Base-by-base conservation (phyloP, 2,888 invertebrate genomes). In the Blomia tropicalis region DNA sequence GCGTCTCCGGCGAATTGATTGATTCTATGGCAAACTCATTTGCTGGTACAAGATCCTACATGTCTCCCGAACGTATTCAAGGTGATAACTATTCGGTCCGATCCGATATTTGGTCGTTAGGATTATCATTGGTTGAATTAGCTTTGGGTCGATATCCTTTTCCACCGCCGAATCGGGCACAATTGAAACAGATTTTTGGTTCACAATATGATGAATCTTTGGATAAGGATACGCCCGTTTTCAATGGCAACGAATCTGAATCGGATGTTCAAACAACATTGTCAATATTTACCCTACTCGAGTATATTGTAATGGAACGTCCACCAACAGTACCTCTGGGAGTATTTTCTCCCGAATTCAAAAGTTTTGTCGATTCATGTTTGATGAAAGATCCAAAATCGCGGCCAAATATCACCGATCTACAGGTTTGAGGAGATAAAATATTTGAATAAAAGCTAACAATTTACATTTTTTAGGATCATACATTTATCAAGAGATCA, bases 21-120 rank as follows among this genome's bases (percentile, higher is more conserved):
- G 96, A 98, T 77, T 95, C 95, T 0, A 96, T 96, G 95, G 98
- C 96, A 17, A 98, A 98, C 77, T 95, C 96, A 0, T 98, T 99
- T 78, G 98, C 98, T 11, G 98, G 98, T 32, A 99, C 98, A 1
- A 80, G 98, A 72, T 95, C 95, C 73, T 99, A 99, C 73, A 99
- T 98, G 98, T 95, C 96, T 93, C 98, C 98, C 2, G 98, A 98
- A 77, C 81, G 98, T 72, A 79, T 98, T 60, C 93, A 95, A 77
- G 98, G 98, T 54, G 90, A 90, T 0, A 91, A 93, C 74, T 99
- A 98, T 74, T 89, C 92, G 0, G 93, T 98, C 53, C 90, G 95
- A 73, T 95, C 95, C 64, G 98, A 98, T 75, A 92, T 99, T 70
- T 98, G 98, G 98, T 93, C 93, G n/a, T 78, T 98, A 63, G 98